Conservation (phyloP, 2,888 invertebrate species). For the Ectemnius continuus region DNA sequence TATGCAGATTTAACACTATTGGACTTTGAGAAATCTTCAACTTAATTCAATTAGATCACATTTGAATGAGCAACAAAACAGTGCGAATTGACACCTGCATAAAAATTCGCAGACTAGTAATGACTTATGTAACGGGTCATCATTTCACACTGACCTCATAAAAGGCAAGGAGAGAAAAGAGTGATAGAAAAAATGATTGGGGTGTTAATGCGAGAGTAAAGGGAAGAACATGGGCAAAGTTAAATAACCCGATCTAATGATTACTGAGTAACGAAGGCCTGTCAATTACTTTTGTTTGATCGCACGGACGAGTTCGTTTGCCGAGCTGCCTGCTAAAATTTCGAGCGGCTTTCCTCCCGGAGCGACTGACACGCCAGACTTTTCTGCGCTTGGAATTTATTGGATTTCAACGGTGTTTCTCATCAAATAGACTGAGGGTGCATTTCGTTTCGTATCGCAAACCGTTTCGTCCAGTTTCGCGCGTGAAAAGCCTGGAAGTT, state of each 20-base stretch:
- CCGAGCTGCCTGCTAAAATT: conserved; percentile 5
- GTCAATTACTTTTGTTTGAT: conserved; percentile 7
- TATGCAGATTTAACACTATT: no score
- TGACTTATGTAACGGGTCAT: no score
- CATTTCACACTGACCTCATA: no score
- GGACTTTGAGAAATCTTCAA: no score
- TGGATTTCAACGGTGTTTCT: conserved; percentile 13
- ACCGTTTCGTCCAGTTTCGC: conserved; percentile 3
- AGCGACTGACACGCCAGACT: not conserved
- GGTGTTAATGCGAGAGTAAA: not conserved
- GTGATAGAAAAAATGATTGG: no score
- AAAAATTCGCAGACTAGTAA: no score
- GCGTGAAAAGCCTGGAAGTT: not conserved
- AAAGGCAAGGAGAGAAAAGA: no score
- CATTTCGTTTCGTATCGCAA: not conserved
- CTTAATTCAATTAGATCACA: no score
- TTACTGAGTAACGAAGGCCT: not conserved
- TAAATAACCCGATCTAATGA: not conserved
- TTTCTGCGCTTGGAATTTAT: conserved; percentile 23
- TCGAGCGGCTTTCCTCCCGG: not conserved
- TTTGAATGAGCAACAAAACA: no score
- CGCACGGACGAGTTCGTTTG: conserved; percentile 1
- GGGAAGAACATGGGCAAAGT: not conserved
- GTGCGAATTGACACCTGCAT: no score
- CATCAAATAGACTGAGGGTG: not conserved